Evolutionary conservation across 2,797 vertebrate genomes (phyloP).

Genomic region (Chaenodraco wilsoni): DNA sequence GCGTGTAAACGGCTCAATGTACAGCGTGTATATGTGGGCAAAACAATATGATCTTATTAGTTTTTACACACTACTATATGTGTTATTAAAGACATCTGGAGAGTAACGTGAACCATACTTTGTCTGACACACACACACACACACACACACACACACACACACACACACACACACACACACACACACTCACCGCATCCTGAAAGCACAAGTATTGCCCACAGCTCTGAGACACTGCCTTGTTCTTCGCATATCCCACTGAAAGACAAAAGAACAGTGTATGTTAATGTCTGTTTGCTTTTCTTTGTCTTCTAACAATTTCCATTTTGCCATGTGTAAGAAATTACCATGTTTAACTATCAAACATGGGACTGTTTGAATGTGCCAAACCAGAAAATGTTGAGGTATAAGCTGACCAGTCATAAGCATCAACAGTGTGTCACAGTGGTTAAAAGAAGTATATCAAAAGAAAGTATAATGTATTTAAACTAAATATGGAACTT

Average conservation of each 20-base stretch:
- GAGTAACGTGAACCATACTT: conserved; percentile 15
- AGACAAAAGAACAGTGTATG: conserved; percentile 48
- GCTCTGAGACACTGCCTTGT: conserved; percentile 91
- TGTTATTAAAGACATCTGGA: conserved; percentile 37
- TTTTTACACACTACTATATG: conserved; percentile 44
- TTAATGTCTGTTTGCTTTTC: not conserved
- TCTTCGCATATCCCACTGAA: conserved; percentile 96
- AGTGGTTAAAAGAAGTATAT: too few relatives aligned
- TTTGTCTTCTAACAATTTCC: conserved; percentile 6
- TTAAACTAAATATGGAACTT: not conserved
- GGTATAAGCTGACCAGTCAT: too few relatives aligned
- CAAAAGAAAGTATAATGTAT: too few relatives aligned
- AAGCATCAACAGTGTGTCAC: too few relatives aligned
- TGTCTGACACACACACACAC: not conserved
- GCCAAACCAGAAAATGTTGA: not conserved
- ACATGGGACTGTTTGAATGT: conserved; percentile 2
- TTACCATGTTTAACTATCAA: conserved; percentile 4
- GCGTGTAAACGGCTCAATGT: conserved; percentile 9
- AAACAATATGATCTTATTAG: conserved; percentile 32
- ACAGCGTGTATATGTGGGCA: conserved; percentile 26
- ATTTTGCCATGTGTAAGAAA: conserved; percentile 6
- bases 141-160: conserved; percentile 21
- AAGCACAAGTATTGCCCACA: conserved; percentile 92
- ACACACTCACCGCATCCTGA: conserved; percentile 92
- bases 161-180: not conserved